These are phyloP conservation scores for Enteromius viviparus DNA, from an alignment of 2,797 vertebrate genomes.

Conservation along the genomic window DNA sequence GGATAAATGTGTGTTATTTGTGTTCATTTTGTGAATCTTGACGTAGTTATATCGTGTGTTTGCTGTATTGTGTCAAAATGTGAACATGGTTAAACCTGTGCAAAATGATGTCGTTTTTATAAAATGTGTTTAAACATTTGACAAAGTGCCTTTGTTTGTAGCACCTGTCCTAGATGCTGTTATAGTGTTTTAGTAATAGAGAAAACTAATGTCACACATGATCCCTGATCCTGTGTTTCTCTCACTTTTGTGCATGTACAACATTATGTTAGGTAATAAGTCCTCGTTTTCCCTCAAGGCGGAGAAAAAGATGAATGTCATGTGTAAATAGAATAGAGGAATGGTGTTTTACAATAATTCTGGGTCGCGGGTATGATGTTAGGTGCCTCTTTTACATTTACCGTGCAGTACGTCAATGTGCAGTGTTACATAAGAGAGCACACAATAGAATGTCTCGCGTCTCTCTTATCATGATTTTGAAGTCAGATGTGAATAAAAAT, in stretches of 20 bases:
- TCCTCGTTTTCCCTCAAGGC: not conserved
- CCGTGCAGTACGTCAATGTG: not conserved
- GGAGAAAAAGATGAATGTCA: not conserved
- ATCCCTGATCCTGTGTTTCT: not conserved
- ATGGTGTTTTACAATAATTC: not conserved
- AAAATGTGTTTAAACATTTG: too few species aligned
- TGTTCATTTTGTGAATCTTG: too few species aligned
- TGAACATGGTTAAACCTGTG: too few species aligned
- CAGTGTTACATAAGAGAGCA: constrained; percentile 30
- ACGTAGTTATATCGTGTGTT: too few species aligned
- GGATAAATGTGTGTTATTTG: too few species aligned
- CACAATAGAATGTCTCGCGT: constrained; percentile 55
- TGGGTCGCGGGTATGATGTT: not conserved
- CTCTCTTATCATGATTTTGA: constrained; percentile 63
- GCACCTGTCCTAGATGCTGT: too few species aligned
- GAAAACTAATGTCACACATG: not conserved
- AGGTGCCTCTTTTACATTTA: not conserved
- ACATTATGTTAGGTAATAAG: not conserved
- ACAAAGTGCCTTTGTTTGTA: too few species aligned
- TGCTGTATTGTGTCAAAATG: too few species aligned
- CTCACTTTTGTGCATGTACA: not conserved
- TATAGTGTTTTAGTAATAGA: too few species aligned
- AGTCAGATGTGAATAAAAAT: constrained; percentile 75
- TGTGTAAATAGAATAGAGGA: not conserved
- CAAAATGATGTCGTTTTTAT: too few species aligned